phyloP scores from a whole-genome alignment of 1,140 invertebrate species.

The Hesperophylax magnus region DNA sequence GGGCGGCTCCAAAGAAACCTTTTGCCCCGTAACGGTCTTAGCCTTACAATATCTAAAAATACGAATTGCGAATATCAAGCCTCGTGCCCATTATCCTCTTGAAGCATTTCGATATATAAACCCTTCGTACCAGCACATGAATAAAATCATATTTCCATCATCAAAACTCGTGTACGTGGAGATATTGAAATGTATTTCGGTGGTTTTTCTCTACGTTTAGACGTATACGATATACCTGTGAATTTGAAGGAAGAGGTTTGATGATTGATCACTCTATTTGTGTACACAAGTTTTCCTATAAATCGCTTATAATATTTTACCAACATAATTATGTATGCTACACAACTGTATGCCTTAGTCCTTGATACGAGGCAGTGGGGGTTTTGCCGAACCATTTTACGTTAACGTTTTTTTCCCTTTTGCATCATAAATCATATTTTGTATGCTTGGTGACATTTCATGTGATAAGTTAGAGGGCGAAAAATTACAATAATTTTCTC shows the following conservation, averaged over 20 bases:
- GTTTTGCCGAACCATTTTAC: background rate
- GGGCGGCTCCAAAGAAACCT: too few species aligned
- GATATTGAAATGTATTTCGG: background rate
- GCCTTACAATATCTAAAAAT: too few species aligned
- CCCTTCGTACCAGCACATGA: too few species aligned
- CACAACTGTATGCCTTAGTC: background rate
- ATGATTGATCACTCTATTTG: slow-evolving; percentile 28
- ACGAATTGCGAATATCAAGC: too few species aligned
- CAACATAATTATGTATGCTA: background rate
- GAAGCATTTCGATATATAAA: too few species aligned
- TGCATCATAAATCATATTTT: slow-evolving; percentile 22
- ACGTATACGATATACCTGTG: background rate
- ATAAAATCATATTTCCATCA: too few species aligned
- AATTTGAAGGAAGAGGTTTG: background rate
- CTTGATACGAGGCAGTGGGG: background rate
- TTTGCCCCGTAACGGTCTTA: too few species aligned
- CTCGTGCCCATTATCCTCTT: too few species aligned
- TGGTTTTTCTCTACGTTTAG: background rate
- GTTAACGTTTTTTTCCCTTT: too few species aligned
- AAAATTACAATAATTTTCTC: background rate
- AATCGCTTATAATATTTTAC: background rate
- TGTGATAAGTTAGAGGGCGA: slow-evolving; percentile 9
- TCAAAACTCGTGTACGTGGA: background rate
- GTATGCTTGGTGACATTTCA: slow-evolving; percentile 12
- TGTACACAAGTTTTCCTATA: slow-evolving; percentile 6